Base-by-base conservation (phyloP, 2,888 invertebrate genomes). In the Archips crataeganus region DNA sequence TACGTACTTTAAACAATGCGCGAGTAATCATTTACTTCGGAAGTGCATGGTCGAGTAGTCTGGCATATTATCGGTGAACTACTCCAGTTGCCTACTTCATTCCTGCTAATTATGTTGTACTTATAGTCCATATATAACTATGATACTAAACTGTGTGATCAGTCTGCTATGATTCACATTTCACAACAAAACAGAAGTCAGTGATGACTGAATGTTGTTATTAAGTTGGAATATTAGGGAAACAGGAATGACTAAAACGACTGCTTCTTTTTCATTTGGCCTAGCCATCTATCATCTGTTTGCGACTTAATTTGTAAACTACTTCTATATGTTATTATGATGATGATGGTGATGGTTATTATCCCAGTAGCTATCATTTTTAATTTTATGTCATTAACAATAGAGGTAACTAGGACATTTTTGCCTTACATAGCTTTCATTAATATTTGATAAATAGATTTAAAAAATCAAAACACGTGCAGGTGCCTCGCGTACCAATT, bases 31-130 rank as follows among this genome's bases (percentile, higher is more conserved):
- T 59, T 42, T 32, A 59, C 39, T 62, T 63, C 15, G 57, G 63
- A 45, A 57, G 39, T 47, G 45, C 62, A 63, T 4, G 57, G 70
- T 61, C 49, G 34, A 59, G 47, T n/a, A 39, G 61, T 62, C 36
- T 70, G 64, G 54, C 15, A 32, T 15, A 45, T 64, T 59, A 64
- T 70, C 63, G 57, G n/a, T 23, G 63, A n/a, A 9, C 63, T 70
- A 70, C 70, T 64, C 70, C 64, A 70, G 63, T 64, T 64, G 47
- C 64, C 70, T 70, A 70, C 70, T 59, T 64, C 47, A 59, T 39
- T n/a, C 63, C 62, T 23, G 54, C 70, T 70, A 64, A 64, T 70
- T 64, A 63, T 42, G 57, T 32, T 49, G 47, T 36, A 51, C 62
- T 60, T 47, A 49, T 32, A 36, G 10, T 39, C 54, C 64, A 59